phyloP scores from a whole-genome alignment of 2,797 vertebrate species.

The Tarsius wallacei region DNA sequence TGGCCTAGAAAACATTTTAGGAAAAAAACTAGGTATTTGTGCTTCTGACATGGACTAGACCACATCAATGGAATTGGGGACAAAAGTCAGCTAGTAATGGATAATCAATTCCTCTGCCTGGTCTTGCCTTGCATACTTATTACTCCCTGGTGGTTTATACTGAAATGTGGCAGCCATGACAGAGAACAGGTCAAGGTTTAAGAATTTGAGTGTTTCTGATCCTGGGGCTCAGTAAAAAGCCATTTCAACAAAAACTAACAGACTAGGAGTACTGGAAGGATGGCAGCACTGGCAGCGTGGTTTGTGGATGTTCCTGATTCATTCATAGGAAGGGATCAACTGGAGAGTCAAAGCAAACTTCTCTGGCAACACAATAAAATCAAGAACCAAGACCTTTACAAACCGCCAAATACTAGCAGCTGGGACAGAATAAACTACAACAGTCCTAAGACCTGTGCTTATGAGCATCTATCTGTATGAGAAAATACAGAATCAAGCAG shows the following conservation, averaged over 20 bases:
- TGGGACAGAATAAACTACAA: not conserved
- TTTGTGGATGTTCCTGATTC: not conserved
- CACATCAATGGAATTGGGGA: not conserved
- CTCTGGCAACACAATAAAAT: not conserved
- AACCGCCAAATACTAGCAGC: not conserved
- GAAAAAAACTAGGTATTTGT: not conserved
- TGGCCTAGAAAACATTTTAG: not conserved
- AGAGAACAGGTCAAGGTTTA: not conserved
- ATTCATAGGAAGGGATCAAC: not conserved
- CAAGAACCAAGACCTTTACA: not conserved
- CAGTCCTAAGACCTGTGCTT: not conserved
- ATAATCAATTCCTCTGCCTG: not conserved
- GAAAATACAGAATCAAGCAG: not conserved
- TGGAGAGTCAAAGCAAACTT: not conserved
- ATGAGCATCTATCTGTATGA: not conserved
- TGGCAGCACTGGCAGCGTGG: not conserved
- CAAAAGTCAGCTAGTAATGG: not conserved
- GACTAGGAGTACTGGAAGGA: not conserved
- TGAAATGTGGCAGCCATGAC: not conserved
- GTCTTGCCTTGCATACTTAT: not conserved
- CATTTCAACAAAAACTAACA: constrained; percentile 53
- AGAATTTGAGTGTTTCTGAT: not conserved
- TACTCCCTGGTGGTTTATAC: not conserved
- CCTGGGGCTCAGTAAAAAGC: not conserved
- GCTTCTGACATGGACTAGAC: not conserved